These are phyloP conservation scores for Pegoplata infirma DNA, from an alignment of 2,888 invertebrate species.

Conservation along the genomic window DNA sequence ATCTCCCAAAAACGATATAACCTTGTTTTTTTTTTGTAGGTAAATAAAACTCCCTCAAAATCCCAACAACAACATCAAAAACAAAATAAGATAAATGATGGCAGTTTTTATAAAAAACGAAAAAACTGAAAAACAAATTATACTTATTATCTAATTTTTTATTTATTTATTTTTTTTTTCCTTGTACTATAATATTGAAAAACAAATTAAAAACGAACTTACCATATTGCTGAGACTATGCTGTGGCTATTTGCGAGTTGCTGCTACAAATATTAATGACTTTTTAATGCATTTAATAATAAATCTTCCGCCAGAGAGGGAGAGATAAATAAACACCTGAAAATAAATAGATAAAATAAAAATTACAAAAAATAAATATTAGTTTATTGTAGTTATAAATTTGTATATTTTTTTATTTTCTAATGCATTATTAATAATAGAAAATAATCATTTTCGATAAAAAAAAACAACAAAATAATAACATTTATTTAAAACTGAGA, in stretches of 20 bases:
- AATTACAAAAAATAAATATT: background rate
- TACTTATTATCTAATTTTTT: conserved; percentile 50
- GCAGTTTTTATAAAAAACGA: conserved; percentile 29
- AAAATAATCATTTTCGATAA: too few relatives aligned
- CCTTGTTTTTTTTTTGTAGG: too few relatives aligned
- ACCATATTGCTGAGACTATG: background rate
- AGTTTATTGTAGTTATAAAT: background rate
- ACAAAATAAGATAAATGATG: conserved; percentile 49
- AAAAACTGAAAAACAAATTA: conserved; percentile 38
- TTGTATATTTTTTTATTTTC: background rate
- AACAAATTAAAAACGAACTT: conserved; percentile 43
- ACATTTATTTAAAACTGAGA: too few relatives aligned
- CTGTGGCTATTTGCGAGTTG: conserved; percentile 13
- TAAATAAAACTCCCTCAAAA: conserved; percentile 22
- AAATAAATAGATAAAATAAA: conserved; percentile 28
- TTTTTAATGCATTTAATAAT: conserved; percentile 58
- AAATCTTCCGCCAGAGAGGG: conserved; percentile 50
- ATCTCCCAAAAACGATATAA: conserved; percentile 2
- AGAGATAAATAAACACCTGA: conserved; percentile 52
- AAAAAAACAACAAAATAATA: too few relatives aligned
- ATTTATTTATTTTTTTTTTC: too few relatives aligned
- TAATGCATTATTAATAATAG: too few relatives aligned
- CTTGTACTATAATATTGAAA: too few relatives aligned
- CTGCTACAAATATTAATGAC: conserved; percentile 44
- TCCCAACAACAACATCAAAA: conserved; percentile 7